These are phyloP conservation scores for Pangasius macronema DNA, from an alignment of 2,797 vertebrate species.

Conservation along the genomic window DNA sequence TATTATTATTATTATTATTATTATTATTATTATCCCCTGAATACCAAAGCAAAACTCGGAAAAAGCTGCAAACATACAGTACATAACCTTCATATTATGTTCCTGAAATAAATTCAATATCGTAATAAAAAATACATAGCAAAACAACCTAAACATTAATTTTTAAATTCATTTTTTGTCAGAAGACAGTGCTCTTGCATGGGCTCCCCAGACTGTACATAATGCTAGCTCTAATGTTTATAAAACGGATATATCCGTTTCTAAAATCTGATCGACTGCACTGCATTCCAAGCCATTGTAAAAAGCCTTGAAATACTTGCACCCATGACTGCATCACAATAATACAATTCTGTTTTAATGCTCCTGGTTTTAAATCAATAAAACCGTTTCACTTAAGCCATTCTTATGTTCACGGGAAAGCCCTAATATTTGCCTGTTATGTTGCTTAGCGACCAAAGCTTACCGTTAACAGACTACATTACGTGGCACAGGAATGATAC, in stretches of 20 bases:
- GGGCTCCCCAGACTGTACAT: not conserved
- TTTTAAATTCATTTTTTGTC: no score
- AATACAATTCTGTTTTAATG: not conserved
- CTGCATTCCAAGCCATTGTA: not conserved
- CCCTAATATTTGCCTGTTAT: not conserved
- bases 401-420: not conserved
- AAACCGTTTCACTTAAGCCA: not conserved
- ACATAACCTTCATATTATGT: not conserved
- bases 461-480: not conserved
- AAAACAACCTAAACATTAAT: not conserved
- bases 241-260: not conserved
- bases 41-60: not conserved
- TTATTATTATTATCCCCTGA: not conserved
- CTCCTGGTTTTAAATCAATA: not conserved
- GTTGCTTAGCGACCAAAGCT: constrained; percentile 13
- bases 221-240: not conserved
- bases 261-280: not conserved
- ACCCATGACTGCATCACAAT: not conserved
- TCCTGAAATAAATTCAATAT: not conserved
- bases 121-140: not conserved
- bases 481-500: not conserved
- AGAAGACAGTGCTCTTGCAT: no score
- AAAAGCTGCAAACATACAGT: not conserved
- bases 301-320: not conserved
- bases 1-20: constrained; percentile 37